These are phyloP conservation scores for Zaprionus nigranus DNA, from an alignment of 1,140 invertebrate genomes.

Conservation along the genomic window DNA sequence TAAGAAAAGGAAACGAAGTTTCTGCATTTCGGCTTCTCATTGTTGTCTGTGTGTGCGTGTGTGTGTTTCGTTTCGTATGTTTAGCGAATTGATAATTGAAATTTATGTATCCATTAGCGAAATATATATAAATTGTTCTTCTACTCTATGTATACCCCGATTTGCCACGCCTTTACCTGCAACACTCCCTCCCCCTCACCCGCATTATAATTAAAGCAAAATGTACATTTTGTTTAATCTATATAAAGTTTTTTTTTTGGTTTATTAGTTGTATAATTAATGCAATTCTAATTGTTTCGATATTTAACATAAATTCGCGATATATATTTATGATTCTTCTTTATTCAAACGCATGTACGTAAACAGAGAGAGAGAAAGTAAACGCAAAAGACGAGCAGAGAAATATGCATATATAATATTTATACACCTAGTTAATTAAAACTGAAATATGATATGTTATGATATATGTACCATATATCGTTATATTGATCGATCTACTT, in stretches of 20 bases:
- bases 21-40: slow-evolving; percentile 17
- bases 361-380: not conserved
- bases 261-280: slow-evolving; percentile 58
- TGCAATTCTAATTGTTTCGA: slow-evolving; percentile 39
- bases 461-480: too few relatives aligned
- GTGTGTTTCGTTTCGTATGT: slow-evolving; percentile 14
- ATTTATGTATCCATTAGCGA: slow-evolving; percentile 70
- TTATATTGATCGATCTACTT: not conserved
- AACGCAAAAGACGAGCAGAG: not conserved
- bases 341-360: slow-evolving; percentile 28
- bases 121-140: slow-evolving; percentile 50
- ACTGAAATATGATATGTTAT: too few relatives aligned
- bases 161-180: not conserved
- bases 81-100: slow-evolving; percentile 29
- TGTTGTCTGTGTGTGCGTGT: not conserved
- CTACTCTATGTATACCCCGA: slow-evolving; percentile 33
- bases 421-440: too few relatives aligned
- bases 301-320: slow-evolving; percentile 22
- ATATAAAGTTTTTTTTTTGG: slow-evolving; percentile 29
- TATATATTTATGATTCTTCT: slow-evolving; percentile 11
- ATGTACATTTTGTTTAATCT: slow-evolving; percentile 34
- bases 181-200: not conserved
- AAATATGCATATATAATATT: too few relatives aligned
- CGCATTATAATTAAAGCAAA: slow-evolving; percentile 12
- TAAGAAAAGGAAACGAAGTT: slow-evolving; percentile 14